These are phyloP conservation scores for Carcinoscorpius rotundicauda DNA, from an alignment of 1,140 invertebrate genomes.

Conservation along the genomic window DNA sequence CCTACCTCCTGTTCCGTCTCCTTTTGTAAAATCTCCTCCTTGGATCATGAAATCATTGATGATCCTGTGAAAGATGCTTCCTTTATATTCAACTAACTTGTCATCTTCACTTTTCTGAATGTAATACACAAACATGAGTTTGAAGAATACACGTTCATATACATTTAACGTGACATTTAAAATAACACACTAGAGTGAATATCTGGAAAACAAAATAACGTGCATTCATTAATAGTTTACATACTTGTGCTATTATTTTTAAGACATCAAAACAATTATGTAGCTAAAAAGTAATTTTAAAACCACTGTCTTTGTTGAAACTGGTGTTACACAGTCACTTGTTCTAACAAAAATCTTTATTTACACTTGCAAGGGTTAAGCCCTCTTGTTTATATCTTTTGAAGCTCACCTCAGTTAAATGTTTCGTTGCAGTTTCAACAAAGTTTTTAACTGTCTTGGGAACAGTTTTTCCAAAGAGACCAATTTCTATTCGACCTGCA, in stretches of 20 bases:
- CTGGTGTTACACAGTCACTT: too few species aligned
- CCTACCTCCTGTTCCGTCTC: constrained; percentile 75
- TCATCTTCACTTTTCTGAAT: constrained; percentile 11
- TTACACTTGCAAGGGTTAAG: too few species aligned
- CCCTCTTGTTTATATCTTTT: not conserved
- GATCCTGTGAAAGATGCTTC: constrained; percentile 64
- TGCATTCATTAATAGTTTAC: too few species aligned
- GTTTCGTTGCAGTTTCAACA: constrained; percentile 55
- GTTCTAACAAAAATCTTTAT: too few species aligned
- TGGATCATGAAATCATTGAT: constrained; percentile 84
- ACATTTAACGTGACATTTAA: not conserved
- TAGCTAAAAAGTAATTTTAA: too few species aligned
- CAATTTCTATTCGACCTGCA: constrained; percentile 71
- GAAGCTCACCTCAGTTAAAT: constrained; percentile 47
- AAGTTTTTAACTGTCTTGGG: constrained; percentile 94
- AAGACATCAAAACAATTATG: too few species aligned
- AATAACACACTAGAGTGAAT: too few species aligned
- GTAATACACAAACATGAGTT: constrained; percentile 3
- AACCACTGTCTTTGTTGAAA: too few species aligned
- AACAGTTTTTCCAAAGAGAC: constrained; percentile 81
- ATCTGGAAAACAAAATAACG: too few species aligned
- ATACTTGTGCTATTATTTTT: too few species aligned
- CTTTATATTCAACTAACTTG: constrained; percentile 40
- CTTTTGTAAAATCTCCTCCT: constrained; percentile 70
- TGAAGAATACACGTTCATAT: not conserved